These are phyloP conservation scores for Diaprepes abbreviatus DNA, from an alignment of 2,888 invertebrate genomes.

Conservation along the genomic window DNA sequence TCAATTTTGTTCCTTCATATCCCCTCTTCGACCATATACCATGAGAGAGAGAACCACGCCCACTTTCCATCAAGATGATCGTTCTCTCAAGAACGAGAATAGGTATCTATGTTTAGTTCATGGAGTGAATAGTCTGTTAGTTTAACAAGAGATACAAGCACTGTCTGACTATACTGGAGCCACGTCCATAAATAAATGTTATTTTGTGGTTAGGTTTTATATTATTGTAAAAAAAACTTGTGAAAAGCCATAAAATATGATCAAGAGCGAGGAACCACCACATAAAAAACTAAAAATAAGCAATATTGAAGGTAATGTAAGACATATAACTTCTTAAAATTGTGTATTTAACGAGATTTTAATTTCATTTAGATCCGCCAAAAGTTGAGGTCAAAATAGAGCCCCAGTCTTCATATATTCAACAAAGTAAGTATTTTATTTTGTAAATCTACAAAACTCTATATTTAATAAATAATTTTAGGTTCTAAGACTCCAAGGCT, in stretches of 20 bases:
- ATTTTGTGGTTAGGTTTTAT: slow-evolving; percentile 5
- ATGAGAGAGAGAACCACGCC: too few relatives aligned
- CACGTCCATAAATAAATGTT: too few relatives aligned
- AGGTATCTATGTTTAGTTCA: too few relatives aligned
- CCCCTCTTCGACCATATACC: too few relatives aligned
- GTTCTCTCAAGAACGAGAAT: too few relatives aligned
- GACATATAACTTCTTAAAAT: neutral
- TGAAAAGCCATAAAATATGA: slow-evolving; percentile 10
- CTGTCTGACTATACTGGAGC: too few relatives aligned
- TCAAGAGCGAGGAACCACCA: slow-evolving; percentile 1
- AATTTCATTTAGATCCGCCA: neutral
- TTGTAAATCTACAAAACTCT: neutral
- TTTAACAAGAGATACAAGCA: too few relatives aligned
- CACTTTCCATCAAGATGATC: too few relatives aligned
- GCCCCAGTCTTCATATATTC: neutral
- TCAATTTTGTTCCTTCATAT: too few relatives aligned
- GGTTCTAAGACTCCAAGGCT: slow-evolving; percentile 63
- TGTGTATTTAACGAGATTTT: neutral
- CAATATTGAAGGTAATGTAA: slow-evolving; percentile 3
- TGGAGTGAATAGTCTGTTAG: too few relatives aligned
- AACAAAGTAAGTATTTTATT: neutral
- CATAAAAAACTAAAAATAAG: slow-evolving; percentile 14
- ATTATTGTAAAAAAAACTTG: too few relatives aligned
- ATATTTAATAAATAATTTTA: slow-evolving; percentile 11
- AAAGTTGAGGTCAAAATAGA: slow-evolving; percentile 1